Conservation (phyloP, 2,113 vertebrate species). For the Craseonycteris thonglongyai region DNA sequence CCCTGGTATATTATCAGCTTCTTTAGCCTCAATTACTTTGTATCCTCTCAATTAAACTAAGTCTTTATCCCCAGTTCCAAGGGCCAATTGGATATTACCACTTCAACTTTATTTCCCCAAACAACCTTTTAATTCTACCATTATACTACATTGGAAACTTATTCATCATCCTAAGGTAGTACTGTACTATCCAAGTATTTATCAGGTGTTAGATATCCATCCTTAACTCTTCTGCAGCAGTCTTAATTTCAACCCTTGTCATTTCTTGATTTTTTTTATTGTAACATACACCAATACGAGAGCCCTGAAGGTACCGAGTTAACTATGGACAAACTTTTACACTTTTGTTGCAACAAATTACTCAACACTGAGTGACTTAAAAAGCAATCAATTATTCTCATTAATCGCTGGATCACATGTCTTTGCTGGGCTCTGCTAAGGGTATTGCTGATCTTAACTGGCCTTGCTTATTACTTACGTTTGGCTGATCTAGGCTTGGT, state of each 20-base stretch:
- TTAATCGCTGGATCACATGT: not conserved
- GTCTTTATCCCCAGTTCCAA: not conserved
- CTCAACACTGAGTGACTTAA: not conserved
- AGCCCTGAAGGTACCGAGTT: not conserved
- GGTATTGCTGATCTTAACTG: not conserved
- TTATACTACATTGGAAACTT: not conserved
- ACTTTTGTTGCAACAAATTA: not conserved
- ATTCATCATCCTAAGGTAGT: not conserved
- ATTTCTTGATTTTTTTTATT: not conserved
- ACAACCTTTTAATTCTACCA: not conserved
- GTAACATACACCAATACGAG: not conserved
- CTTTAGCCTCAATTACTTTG: not conserved
- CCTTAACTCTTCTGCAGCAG: not conserved
- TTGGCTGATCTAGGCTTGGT: not conserved
- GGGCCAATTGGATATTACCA: not conserved
- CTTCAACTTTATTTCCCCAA: not conserved
- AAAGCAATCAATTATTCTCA: not conserved
- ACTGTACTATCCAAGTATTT: not conserved
- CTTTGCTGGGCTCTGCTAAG: not conserved
- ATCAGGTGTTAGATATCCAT: not conserved
- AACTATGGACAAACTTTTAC: not conserved
- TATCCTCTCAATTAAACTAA: not conserved
- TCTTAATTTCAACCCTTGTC: not conserved
- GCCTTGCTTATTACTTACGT: not conserved
- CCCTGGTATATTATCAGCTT: not conserved